Conservation (phyloP, 2,113 vertebrate species). For the Rhynchopsitta pachyrhyncha region DNA sequence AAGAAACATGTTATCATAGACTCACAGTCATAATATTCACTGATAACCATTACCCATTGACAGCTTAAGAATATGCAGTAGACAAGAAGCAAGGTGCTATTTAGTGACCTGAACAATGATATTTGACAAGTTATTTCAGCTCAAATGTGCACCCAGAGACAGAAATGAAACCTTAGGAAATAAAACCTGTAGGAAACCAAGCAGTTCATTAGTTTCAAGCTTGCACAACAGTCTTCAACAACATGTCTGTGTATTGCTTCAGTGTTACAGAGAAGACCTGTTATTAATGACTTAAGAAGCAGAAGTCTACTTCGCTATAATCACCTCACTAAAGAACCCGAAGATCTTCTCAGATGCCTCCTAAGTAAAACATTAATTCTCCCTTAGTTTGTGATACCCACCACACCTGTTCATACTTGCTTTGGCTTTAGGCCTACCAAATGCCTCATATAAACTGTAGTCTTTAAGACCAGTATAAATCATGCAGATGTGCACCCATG, state of each 20-base stretch:
- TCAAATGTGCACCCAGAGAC: not conserved
- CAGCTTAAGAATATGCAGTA: not conserved
- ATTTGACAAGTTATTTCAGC: not conserved
- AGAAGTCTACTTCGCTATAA: not conserved
- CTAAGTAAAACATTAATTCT: not conserved
- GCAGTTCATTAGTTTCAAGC: not conserved
- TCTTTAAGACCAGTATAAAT: not conserved
- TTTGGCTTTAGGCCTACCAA: not conserved
- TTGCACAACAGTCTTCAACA: not conserved
- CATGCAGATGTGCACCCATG: not conserved
- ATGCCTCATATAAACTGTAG: not conserved
- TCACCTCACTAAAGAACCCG: not conserved
- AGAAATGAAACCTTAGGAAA: not conserved
- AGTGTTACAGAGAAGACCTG: not conserved
- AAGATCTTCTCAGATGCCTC: not conserved
- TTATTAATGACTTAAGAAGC: not conserved
- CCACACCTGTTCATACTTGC: not conserved
- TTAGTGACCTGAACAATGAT: not conserved
- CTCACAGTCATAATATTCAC: not conserved
- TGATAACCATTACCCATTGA: not conserved
- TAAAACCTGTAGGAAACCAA: not conserved
- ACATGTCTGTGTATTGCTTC: accelerated
- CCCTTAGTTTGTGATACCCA: not conserved
- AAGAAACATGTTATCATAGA: not conserved
- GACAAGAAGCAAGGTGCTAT: not conserved